Percentiles rank a stretch among this genome's conserved stretches.
phyloP scores from a whole-genome alignment of 2,888 invertebrate genomes.

The Hemaris fuciformis region DNA sequence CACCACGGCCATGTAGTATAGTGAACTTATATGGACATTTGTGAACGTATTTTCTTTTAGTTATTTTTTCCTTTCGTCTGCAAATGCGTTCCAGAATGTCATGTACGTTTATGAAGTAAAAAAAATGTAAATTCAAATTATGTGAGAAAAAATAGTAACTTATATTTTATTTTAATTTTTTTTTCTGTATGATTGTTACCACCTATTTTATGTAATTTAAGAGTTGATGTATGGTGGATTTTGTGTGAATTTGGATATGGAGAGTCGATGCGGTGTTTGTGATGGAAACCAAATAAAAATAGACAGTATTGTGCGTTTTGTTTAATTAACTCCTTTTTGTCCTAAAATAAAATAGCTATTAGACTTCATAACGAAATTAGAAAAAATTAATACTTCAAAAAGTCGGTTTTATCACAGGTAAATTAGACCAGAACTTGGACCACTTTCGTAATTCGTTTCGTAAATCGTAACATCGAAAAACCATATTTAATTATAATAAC shows the following conservation, averaged over 20 bases:
- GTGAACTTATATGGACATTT: slow-evolving; percentile 20
- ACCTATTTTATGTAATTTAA: slow-evolving; percentile 9
- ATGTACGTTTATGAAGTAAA: slow-evolving; percentile 18
- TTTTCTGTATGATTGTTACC: slow-evolving; percentile 6
- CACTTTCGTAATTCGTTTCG: too few species aligned
- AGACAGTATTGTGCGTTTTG: slow-evolving; percentile 30
- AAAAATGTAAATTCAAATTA: slow-evolving; percentile 51
- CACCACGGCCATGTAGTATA: slow-evolving; percentile 21
- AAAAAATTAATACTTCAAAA: neutral
- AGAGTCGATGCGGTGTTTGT: slow-evolving; percentile 30
- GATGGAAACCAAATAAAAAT: slow-evolving; percentile 73
- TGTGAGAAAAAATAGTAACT: slow-evolving; percentile 50
- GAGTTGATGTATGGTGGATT: slow-evolving; percentile 18
- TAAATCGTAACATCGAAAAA: too few species aligned
- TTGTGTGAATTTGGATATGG: slow-evolving; percentile 23
- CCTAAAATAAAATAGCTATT: too few species aligned
- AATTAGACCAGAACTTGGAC: too few species aligned
- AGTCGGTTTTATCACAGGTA: neutral
- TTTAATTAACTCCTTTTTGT: neutral
- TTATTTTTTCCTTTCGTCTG: slow-evolving; percentile 14
- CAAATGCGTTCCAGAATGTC: slow-evolving; percentile 21
- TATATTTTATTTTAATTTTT: slow-evolving; percentile 38
- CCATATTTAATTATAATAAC: too few species aligned
- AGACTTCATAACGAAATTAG: neutral
- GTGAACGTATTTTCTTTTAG: slow-evolving; percentile 17